Evolutionary conservation across 2,888 invertebrate species (phyloP).

Genomic region (Drosophila recens): DNA sequence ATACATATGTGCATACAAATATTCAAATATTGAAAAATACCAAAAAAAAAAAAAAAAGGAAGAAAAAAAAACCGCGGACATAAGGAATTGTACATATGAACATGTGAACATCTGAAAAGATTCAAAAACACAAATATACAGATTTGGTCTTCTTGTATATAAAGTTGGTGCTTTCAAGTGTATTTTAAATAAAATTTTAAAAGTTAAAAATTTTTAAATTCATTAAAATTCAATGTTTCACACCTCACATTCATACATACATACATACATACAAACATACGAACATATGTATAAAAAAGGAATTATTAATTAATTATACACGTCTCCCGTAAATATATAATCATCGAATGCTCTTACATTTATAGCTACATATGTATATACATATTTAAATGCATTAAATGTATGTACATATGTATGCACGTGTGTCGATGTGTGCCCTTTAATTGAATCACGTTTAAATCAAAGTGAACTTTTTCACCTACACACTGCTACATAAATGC

Average conservation of each 20-base stretch:
- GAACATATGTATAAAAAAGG: not conserved
- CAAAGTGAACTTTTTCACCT: not conserved
- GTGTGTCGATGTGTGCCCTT: not conserved
- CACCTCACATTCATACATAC: conserved; percentile 12
- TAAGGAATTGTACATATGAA: conserved; percentile 12
- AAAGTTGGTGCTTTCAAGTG: conserved; percentile 62
- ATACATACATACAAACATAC: conserved; percentile 5
- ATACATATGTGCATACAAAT: conserved; percentile 47
- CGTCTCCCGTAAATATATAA: conserved; percentile 9
- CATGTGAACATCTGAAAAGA: not conserved
- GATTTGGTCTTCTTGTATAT: conserved; percentile 17
- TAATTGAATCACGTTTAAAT: not conserved
- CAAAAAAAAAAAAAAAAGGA: conserved; percentile 14
- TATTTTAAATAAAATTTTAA: conserved; percentile 19
- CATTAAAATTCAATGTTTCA: conserved; percentile 19
- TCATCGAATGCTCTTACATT: not conserved
- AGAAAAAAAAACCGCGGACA: conserved; percentile 30
- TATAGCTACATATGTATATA: conserved; percentile 7
- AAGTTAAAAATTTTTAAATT: conserved; percentile 19
- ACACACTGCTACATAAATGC: not conserved
- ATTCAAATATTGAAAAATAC: conserved; percentile 20
- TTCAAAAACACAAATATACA: conserved; percentile 18
- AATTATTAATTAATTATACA: conserved; percentile 1
- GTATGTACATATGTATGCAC: not conserved
- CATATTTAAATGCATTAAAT: not conserved